phyloP scores from a whole-genome alignment of 2,888 invertebrate genomes.

The Troides aeacus region DNA sequence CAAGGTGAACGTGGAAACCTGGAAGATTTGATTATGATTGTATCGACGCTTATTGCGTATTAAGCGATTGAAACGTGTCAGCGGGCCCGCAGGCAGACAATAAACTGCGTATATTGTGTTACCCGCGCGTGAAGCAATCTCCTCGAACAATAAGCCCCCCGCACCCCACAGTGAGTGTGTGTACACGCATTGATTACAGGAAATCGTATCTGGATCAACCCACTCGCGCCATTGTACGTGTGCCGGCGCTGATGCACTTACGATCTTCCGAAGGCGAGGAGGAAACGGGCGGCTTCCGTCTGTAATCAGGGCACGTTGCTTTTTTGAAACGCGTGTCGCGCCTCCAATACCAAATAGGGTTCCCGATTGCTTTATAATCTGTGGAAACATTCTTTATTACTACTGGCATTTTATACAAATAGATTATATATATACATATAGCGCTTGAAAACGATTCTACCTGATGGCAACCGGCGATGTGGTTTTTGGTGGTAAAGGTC shows the following conservation, averaged over 20 bases:
- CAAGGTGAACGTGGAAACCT: too few species aligned
- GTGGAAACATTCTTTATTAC: too few species aligned
- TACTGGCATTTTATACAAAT: too few species aligned
- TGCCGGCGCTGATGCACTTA: slow-evolving; percentile 43
- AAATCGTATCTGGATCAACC: slow-evolving; percentile 18
- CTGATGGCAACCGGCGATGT: too few species aligned
- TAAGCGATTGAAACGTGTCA: slow-evolving; percentile 32
- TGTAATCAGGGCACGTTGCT: slow-evolving; percentile 78
- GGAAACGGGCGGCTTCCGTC: slow-evolving; percentile 72
- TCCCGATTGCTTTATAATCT: slow-evolving; percentile 9
- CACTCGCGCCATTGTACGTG: background rate
- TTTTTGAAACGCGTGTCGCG: slow-evolving; percentile 68
- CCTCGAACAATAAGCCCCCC: slow-evolving; percentile 61
- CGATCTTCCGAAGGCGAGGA: slow-evolving; percentile 56
- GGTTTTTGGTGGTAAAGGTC: too few species aligned
- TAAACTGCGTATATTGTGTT: slow-evolving; percentile 48
- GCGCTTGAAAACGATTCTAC: too few species aligned
- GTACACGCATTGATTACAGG: slow-evolving; percentile 14
- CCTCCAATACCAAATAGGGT: slow-evolving; percentile 43
- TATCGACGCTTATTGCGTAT: background rate
- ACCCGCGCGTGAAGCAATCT: slow-evolving; percentile 54
- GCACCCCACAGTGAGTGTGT: slow-evolving; percentile 30
- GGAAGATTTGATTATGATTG: too few species aligned
- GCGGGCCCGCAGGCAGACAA: slow-evolving; percentile 38
- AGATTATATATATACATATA: too few species aligned